Evolutionary conservation across 2,888 invertebrate species (phyloP), one percentile per base, ranked within the genome.

Genomic region (Eupithecia vulgata): DNA sequence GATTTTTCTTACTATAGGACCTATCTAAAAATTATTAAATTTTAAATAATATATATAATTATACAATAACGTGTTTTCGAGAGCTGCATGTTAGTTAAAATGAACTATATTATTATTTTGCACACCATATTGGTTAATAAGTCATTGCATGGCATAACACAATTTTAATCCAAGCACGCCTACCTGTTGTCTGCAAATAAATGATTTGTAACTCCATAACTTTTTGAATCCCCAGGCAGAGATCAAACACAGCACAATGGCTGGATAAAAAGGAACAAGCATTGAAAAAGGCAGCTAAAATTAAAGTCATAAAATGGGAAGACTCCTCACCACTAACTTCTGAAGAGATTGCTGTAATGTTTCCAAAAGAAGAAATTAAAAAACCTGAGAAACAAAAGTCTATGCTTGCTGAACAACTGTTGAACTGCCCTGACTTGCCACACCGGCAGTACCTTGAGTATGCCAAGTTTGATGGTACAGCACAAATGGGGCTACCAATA

Each of bases 391-490:
- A 87, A 73, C 80, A 85, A 79, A 92, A 88, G 79, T 98, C 98
- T 37, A 91, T 96, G 75, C 91, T 99, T 64, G 94, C 97, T 0
- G 96, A 97, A 82, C 97, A 97, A 81, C 88, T 99, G 65, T 96
- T 96, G 80, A 96, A 97, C 82, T 97, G 96, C 80, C 97, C 97
- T 0, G 95, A 96, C 82, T 92, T 97, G 76, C 97, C 97, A 0
- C 96, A 97, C 83, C 98, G 98, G 90, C 98, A 98, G 69, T 99
- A 97, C 90, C 95, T 97, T 77, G 97, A 97, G 84, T 99, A 97
- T 94, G 97, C 98, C 5, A 97, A 97, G 90, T 99, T 97, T 90
- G 99, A 99, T 94, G 99, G 99, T 77, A 97, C 96, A 75, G 96
- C 97, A 48, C 98, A 97, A 88, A 95, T 97, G 71, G 97, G 97